Evolutionary conservation across 1,140 invertebrate genomes (phyloP).

Genomic region (Planococcus citri): DNA sequence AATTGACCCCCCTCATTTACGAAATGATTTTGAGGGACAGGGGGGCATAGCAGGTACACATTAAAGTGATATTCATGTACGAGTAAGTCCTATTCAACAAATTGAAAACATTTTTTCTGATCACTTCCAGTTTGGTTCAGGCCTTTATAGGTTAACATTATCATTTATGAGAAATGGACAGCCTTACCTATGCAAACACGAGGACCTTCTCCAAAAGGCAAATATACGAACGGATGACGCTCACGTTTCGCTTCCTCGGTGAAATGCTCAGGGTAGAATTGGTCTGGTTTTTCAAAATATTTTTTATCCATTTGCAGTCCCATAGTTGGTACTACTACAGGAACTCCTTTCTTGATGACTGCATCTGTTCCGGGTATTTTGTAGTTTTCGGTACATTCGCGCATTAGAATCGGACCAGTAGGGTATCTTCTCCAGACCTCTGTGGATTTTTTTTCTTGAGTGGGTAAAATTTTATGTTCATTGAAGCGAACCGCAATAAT

Average conservation of each 20-base stretch:
- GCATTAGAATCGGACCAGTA: constrained; percentile 33
- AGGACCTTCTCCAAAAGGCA: constrained; percentile 43
- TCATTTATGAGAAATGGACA: too few relatives aligned
- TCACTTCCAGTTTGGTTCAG: too few relatives aligned
- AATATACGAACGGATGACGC: constrained; percentile 41
- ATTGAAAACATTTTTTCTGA: too few relatives aligned
- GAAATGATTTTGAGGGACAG: too few relatives aligned
- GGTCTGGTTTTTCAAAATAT: constrained; percentile 41
- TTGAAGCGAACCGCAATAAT: too few relatives aligned
- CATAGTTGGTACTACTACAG: constrained; percentile 45
- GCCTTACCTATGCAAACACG: constrained; percentile 37
- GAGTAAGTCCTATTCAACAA: too few relatives aligned
- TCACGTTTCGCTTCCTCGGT: constrained; percentile 31
- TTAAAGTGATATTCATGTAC: too few relatives aligned
- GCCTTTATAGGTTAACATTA: too few relatives aligned
- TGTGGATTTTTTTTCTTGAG: too few relatives aligned
- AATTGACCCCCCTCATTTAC: too few relatives aligned
- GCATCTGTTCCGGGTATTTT: constrained; percentile 42
- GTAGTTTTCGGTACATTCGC: constrained; percentile 36
- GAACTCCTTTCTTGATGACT: constrained; percentile 44
- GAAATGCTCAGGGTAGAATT: constrained; percentile 43
- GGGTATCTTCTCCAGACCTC: constrained; percentile 28
- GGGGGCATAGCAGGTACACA: too few relatives aligned
- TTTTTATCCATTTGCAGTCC: constrained; percentile 44
- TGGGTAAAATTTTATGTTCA: too few relatives aligned